phyloP scores from a whole-genome alignment of 1,140 invertebrate species.

The Aphidius ervi region DNA sequence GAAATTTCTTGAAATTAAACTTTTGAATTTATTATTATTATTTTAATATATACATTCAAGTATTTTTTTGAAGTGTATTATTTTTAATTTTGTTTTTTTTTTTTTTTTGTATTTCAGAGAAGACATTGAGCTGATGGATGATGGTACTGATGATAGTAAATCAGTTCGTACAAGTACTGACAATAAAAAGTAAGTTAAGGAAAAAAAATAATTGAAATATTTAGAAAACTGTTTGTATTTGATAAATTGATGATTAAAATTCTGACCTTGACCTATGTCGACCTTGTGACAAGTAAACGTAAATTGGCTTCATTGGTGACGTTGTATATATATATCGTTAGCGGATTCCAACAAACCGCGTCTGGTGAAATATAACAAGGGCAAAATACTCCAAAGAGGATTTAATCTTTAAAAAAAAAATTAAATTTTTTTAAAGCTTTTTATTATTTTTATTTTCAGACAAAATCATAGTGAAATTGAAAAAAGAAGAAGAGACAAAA shows the following conservation, averaged over 20 bases:
- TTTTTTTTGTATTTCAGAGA: slow-evolving; percentile 47
- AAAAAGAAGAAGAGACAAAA: slow-evolving; percentile 89
- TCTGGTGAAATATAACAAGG: neutral
- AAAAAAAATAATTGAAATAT: slow-evolving; percentile 14
- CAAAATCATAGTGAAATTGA: slow-evolving; percentile 97
- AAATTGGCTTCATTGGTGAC: slow-evolving; percentile 39
- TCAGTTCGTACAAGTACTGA: slow-evolving; percentile 61
- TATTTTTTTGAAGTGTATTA: neutral
- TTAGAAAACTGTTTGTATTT: slow-evolving; percentile 28
- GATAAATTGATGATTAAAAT: slow-evolving; percentile 1
- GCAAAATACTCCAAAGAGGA: slow-evolving; percentile 12
- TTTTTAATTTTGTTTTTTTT: neutral
- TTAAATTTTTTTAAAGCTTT: neutral
- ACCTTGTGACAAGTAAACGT: slow-evolving; percentile 24
- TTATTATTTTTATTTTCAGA: slow-evolving; percentile 46
- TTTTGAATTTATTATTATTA: neutral
- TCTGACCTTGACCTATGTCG: slow-evolving; percentile 46
- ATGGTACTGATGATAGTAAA: slow-evolving; percentile 59
- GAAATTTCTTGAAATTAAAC: slow-evolving; percentile 5
- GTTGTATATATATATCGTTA: slow-evolving; percentile 12
- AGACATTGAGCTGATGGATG: slow-evolving; percentile 57
- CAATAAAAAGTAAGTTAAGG: slow-evolving; percentile 63
- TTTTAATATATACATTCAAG: neutral
- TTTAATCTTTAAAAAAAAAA: neutral
- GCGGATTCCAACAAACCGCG: slow-evolving; percentile 6